Percentiles rank a stretch among this genome's conserved stretches.
Conservation (phyloP, 2,113 vertebrate genomes). For the Carassius gibelio region DNA sequence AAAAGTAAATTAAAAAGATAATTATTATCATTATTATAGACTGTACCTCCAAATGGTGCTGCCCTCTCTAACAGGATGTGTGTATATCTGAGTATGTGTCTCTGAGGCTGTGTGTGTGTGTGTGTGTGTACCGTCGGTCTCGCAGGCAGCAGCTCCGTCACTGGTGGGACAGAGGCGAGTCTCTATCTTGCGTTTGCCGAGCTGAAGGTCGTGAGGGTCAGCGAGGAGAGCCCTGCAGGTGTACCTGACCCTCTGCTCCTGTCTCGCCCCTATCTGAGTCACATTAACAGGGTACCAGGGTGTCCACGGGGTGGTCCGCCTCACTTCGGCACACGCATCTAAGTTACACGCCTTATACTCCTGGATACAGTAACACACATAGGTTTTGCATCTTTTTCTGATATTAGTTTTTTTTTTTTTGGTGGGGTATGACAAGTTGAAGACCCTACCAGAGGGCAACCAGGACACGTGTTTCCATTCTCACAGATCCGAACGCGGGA, state of each 20-base stretch:
- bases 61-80: neutral
- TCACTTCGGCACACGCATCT: slow-evolving; percentile 90
- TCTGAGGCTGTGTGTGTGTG: neutral
- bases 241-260: slow-evolving; percentile 94
- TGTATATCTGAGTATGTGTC: neutral
- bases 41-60: neutral
- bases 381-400: neutral
- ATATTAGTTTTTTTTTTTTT: neutral
- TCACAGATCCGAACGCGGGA: slow-evolving; percentile 87
- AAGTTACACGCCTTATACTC: slow-evolving; percentile 93
- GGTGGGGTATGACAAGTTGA: neutral
- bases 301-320: slow-evolving; percentile 94
- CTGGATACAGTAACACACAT: slow-evolving; percentile 65
- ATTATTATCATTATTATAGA: no score
- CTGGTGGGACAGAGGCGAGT: slow-evolving; percentile 88
- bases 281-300: slow-evolving; percentile 94
- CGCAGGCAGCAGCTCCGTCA: slow-evolving; percentile 82
- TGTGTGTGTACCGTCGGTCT: slow-evolving; percentile 81
- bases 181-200: slow-evolving; percentile 89
- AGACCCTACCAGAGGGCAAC: slow-evolving; percentile 82
- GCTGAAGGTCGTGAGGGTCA: slow-evolving; percentile 89
- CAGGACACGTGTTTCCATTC: slow-evolving; percentile 87
- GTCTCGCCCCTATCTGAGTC: slow-evolving; percentile 85
- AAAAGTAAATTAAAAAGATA: neutral
- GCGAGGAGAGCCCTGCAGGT: slow-evolving; percentile 88